Percentiles rank a stretch among this genome's conserved stretches.
Evolutionary conservation across 2,113 vertebrate species (phyloP).

Genomic region (Chlorodrepanis virens): DNA sequence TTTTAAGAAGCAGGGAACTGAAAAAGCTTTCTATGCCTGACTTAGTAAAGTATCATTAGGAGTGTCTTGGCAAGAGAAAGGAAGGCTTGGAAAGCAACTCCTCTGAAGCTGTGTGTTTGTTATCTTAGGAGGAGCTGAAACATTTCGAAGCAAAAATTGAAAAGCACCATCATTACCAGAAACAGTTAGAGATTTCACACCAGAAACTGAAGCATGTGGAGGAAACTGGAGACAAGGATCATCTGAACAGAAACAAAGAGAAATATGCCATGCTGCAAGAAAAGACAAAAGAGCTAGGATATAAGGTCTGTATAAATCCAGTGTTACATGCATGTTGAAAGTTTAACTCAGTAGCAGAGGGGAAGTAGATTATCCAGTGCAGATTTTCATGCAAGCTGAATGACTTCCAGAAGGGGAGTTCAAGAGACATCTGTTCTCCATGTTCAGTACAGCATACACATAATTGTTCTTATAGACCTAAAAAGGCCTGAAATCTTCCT

Average conservation of each 20-base stretch:
- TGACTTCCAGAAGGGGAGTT: neutral
- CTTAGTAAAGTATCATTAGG: neutral
- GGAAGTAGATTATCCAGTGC: neutral
- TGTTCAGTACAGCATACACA: neutral
- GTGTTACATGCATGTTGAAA: neutral
- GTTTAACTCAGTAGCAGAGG: neutral
- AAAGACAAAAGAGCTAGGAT: constrained; percentile 91
- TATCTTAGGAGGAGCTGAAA: constrained; percentile 86
- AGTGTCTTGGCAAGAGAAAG: neutral
- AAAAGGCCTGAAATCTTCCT: neutral
- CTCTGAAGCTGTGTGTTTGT: neutral
- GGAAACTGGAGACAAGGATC: constrained; percentile 83
- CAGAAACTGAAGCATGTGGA: constrained; percentile 91
- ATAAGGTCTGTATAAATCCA: constrained; percentile 80
- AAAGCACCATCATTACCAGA: constrained; percentile 94
- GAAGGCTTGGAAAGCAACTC: neutral
- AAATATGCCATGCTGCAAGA: constrained; percentile 85
- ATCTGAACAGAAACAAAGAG: constrained; percentile 84
- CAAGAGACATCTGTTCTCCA: neutral
- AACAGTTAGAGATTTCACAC: constrained; percentile 93
- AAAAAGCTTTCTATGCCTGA: neutral
- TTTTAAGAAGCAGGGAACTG: neutral
- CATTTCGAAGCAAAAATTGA: constrained; percentile 97
- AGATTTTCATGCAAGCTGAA: neutral
- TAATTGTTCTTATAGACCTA: neutral